These are phyloP conservation scores for Yasuhikotakia modesta DNA, from an alignment of 2,797 vertebrate genomes.

Conservation along the genomic window DNA sequence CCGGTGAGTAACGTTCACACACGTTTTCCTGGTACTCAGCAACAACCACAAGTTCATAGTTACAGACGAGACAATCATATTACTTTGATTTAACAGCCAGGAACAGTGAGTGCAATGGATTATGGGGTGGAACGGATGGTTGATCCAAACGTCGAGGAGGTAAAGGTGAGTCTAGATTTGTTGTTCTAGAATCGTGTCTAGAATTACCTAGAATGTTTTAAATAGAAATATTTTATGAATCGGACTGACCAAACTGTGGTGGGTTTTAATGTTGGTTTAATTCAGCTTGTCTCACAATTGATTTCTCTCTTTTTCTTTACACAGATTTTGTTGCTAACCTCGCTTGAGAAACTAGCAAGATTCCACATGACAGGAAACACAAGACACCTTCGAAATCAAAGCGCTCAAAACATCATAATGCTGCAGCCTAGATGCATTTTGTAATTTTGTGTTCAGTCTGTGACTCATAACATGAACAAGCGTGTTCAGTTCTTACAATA, in stretches of 20 bases:
- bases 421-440: neutral
- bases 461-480: constrained; percentile 17
- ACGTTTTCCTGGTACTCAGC: too few relatives aligned
- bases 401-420: neutral
- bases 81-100: constrained; percentile 77
- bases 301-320: constrained; percentile 7
- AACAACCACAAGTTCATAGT: neutral
- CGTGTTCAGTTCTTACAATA: neutral
- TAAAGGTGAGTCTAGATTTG: constrained; percentile 96
- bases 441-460: neutral
- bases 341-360: constrained; percentile 43
- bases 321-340: constrained; percentile 60
- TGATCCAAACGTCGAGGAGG: constrained; percentile 87
- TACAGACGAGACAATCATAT: constrained; percentile 11
- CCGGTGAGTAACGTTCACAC: constrained; percentile 79
- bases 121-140: constrained; percentile 85
- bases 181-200: too few relatives aligned
- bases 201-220: neutral
- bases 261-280: too few relatives aligned
- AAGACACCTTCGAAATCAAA: constrained; percentile 16
- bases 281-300: neutral
- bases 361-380: neutral
- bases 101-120: constrained; percentile 85
- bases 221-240: neutral
- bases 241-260: too few relatives aligned